Evolutionary conservation across 2,113 vertebrate genomes (phyloP), one percentile per base, ranked within the genome.

Genomic region (Coturnix japonica): DNA sequence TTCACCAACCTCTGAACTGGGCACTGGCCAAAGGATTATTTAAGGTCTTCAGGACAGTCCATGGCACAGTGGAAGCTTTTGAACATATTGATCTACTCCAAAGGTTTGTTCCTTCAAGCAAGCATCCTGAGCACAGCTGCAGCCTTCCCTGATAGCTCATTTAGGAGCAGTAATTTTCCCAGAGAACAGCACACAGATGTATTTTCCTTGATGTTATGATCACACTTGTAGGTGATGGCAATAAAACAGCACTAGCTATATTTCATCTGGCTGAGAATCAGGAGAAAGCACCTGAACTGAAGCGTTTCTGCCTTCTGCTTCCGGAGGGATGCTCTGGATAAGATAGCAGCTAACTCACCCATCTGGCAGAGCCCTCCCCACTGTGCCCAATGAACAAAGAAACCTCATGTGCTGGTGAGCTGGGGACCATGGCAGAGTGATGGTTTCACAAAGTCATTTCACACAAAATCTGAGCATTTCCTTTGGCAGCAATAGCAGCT

Each of bases 141-240:
- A 56, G 72, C 66, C 51, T 54, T 43, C 3, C 1, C 66, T n/a
- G 46, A 47, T 31, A 30, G 79, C 74, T 92, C 90, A 53, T 81
- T 81, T 84, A 90, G 83, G 83, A 94, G 90, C 83, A 47, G 25
- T 80, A 67, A 90, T 75, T 91, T 66, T 66, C 57, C 57, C 63
- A 23, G 19, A 6, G 47, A 93, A 91, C 77, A 83, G 51, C 64
- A 67, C 73, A 28, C 85, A 89, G 81, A 83, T 81, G 85, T 80
- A 47, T 95, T 89, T 91, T 91, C 78, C 69, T 84, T 73, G 81
- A 69, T 80, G 64, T 89, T 91, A 64, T 11, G 49, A 59, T 89
- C 85, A 72, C 73, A 67, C 85, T 83, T 57, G 89, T 57, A 89
- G 78, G 85, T 73, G 78, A 84, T 0, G 9, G 31, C 13, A 91